Conservation (phyloP, 2,888 invertebrate genomes). For the Ectemnius continuus region DNA sequence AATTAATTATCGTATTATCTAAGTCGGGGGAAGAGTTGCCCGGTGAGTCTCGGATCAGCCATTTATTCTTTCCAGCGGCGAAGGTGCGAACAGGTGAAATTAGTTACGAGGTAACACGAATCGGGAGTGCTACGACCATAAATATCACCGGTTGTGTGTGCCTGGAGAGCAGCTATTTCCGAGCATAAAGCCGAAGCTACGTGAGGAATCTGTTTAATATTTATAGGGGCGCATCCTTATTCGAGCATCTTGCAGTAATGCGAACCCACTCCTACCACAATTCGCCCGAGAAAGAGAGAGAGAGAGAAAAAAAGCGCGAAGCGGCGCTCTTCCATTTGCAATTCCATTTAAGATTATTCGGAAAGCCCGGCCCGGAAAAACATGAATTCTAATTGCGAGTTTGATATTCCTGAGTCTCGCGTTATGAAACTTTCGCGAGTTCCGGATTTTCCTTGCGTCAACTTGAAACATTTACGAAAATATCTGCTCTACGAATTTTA, state of each 20-base stretch:
- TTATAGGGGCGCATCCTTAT: conserved; percentile 1
- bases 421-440: too few species aligned
- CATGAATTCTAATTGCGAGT: too few species aligned
- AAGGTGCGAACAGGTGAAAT: conserved; percentile 16
- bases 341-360: too few species aligned
- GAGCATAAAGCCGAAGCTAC: not conserved
- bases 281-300: too few species aligned
- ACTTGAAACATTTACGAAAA: not conserved
- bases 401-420: too few species aligned
- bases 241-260: not conserved
- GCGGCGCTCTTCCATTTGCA: too few species aligned
- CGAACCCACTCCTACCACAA: not conserved
- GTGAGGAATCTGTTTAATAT: conserved; percentile 1
- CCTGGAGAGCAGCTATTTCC: not conserved
- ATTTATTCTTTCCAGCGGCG: not conserved
- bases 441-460: too few species aligned
- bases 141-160: not conserved
- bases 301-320: not conserved
- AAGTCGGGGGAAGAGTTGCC: too few species aligned
- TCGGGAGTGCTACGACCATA: conserved; percentile 16
- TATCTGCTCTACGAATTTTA: not conserved
- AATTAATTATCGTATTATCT: too few species aligned
- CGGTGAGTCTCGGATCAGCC: too few species aligned
- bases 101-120: conserved; percentile 4
- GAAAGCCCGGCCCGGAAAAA: too few species aligned